Conservation (phyloP, 2,888 invertebrate species). For the Drymonia ruficornis region DNA sequence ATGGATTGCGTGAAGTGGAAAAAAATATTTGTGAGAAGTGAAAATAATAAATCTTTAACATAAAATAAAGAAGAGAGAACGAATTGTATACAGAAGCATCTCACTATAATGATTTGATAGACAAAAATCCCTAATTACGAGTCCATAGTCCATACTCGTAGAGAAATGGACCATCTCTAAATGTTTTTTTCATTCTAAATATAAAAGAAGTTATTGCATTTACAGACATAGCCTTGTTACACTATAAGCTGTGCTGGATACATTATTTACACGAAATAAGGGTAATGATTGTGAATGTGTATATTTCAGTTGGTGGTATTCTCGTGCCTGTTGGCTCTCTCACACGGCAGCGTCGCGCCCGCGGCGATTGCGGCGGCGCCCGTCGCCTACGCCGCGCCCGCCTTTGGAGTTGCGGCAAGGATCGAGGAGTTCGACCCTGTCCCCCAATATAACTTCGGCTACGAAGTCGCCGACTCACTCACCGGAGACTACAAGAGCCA, state of each 20-base stretch:
- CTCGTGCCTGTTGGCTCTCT: conserved; percentile 68
- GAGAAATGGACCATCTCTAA: too few species aligned
- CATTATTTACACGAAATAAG: too few species aligned
- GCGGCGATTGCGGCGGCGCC: conserved; percentile 58
- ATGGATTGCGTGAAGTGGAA: conserved; percentile 52
- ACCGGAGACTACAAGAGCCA: conserved; percentile 79
- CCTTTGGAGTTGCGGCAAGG: conserved; percentile 59
- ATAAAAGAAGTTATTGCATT: too few species aligned
- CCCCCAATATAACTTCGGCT: conserved; percentile 84
- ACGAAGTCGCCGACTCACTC: conserved; percentile 72
- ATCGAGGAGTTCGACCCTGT: conserved; percentile 80
- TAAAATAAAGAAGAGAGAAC: too few species aligned
- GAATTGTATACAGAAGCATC: too few species aligned
- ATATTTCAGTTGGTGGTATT: conserved; percentile 73
- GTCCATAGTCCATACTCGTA: too few species aligned
- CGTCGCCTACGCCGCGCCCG: conserved; percentile 56
- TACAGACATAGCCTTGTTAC: too few species aligned
- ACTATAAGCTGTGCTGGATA: too few species aligned
- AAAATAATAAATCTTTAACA: neutral
- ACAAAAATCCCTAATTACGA: too few species aligned
- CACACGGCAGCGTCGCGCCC: conserved; percentile 65
- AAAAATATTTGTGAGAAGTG: neutral
- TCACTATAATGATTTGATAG: too few species aligned
- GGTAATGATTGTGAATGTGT: too few species aligned
- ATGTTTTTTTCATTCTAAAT: too few species aligned